Percentiles rank a stretch among this genome's conserved stretches.
Conservation (phyloP, 92 coral and sea anemone genomes). For the Epizoanthus fatuus region DNA sequence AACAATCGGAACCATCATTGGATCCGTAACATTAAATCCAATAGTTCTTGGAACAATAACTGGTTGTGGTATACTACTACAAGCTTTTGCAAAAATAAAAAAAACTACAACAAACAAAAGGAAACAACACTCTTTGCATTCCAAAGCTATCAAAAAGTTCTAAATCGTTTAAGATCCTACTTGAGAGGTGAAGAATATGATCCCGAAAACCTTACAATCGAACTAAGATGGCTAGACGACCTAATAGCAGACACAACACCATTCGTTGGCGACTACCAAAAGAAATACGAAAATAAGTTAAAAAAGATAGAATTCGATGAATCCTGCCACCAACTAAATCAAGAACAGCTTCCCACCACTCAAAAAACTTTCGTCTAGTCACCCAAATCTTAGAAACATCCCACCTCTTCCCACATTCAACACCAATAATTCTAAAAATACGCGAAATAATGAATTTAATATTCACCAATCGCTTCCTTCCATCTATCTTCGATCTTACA, state of each 20-base stretch:
- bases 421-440: no score
- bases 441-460: no score
- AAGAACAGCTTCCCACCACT: no score
- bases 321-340: no score
- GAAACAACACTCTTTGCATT: neutral
- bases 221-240: slow-evolving; percentile 1
- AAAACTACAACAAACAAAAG: neutral
- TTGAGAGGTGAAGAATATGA: neutral
- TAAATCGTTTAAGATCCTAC: slow-evolving; percentile 2
- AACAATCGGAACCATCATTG: neutral
- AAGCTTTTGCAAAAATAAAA: slow-evolving; percentile 1
- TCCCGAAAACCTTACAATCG: neutral
- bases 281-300: neutral
- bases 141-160: neutral
- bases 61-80: slow-evolving; percentile 32
- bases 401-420: no score
- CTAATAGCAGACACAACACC: neutral
- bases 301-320: neutral
- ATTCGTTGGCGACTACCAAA: neutral
- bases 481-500: no score
- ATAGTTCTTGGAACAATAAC: slow-evolving; percentile 24
- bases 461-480: no score
- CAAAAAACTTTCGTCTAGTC: no score
- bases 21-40: slow-evolving; percentile 31
- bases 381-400: no score